Conservation (phyloP, 2,797 vertebrate genomes). For the Sebastes steindachneri region DNA sequence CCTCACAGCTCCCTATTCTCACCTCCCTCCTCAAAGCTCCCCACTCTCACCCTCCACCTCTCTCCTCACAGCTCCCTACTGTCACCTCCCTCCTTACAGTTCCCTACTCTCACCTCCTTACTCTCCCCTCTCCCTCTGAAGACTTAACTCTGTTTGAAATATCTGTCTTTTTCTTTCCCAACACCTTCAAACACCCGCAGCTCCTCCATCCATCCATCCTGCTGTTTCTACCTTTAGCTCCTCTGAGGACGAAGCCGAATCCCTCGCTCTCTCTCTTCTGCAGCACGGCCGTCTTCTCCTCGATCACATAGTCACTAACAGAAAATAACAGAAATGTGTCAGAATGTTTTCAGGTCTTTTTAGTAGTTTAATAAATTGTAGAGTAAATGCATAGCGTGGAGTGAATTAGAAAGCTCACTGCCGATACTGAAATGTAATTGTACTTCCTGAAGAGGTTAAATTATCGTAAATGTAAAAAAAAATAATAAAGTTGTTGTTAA, state of each 20-base stretch:
- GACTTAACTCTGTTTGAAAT: constrained; percentile 1
- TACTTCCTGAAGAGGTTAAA: neutral
- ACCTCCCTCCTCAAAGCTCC: too few relatives aligned
- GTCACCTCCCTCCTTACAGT: too few relatives aligned
- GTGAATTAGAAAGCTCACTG: too few relatives aligned
- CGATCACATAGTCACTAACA: constrained; percentile 92
- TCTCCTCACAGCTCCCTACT: too few relatives aligned
- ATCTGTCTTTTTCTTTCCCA: neutral
- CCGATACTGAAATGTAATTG: too few relatives aligned
- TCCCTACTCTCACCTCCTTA: too few relatives aligned
- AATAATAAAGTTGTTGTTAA: too few relatives aligned
- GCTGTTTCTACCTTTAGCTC: constrained; percentile 89
- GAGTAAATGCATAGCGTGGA: neutral
- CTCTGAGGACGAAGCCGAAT: constrained; percentile 93
- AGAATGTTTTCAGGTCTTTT: neutral
- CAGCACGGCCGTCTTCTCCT: constrained; percentile 93
- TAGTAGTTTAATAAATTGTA: neutral
- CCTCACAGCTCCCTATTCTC: too few relatives aligned
- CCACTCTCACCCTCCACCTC: too few relatives aligned
- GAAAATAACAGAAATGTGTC: neutral
- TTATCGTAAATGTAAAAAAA: too few relatives aligned
- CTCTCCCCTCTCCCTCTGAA: neutral
- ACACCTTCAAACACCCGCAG: constrained; percentile 30
- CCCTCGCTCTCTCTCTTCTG: constrained; percentile 96
- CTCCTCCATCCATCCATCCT: neutral